A percentile compares a stretch with the other conserved stretches of the same genome.
Conservation (phyloP, 2,888 invertebrate genomes). For the Drosophila aldrichi region DNA sequence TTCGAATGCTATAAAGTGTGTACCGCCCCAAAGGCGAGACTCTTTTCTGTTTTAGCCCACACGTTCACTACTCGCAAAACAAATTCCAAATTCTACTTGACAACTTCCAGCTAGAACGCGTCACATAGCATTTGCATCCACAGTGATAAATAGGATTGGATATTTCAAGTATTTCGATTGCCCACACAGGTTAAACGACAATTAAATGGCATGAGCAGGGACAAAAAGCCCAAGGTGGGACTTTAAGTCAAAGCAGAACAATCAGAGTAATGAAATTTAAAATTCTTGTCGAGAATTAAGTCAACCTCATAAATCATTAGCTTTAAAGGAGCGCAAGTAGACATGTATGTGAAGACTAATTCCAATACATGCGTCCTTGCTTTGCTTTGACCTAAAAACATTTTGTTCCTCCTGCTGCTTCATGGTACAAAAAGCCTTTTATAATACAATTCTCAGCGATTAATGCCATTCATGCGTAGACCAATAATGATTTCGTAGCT, state of each 20-base stretch:
- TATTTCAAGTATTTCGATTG: slow-evolving; percentile 60
- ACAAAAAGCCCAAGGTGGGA: background rate
- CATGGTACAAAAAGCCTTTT: slow-evolving; percentile 16
- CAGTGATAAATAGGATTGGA: slow-evolving; percentile 8
- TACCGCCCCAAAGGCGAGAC: slow-evolving; percentile 19
- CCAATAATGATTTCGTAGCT: slow-evolving; percentile 56
- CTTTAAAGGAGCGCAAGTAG: background rate
- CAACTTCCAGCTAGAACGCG: slow-evolving; percentile 25
- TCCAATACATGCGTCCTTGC: background rate
- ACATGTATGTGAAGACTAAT: background rate
- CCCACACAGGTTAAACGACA: slow-evolving; percentile 55
- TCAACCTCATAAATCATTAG: background rate
- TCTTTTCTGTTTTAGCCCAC: slow-evolving; percentile 43
- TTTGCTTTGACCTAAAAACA: slow-evolving; percentile 48
- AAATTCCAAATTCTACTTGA: slow-evolving; percentile 40
- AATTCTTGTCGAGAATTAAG: background rate
- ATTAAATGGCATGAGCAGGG: slow-evolving; percentile 30
- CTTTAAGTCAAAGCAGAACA: background rate
- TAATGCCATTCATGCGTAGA: slow-evolving; percentile 58
- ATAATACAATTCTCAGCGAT: slow-evolving; percentile 38
- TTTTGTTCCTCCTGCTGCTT: background rate
- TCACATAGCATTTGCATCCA: background rate
- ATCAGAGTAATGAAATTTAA: background rate
- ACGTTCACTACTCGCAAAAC: slow-evolving; percentile 6
- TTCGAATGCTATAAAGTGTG: slow-evolving; percentile 56